Percentiles rank a stretch among this genome's conserved stretches.
phyloP scores from a whole-genome alignment of 2,113 vertebrate species.

The Myrmecobius fasciatus region DNA sequence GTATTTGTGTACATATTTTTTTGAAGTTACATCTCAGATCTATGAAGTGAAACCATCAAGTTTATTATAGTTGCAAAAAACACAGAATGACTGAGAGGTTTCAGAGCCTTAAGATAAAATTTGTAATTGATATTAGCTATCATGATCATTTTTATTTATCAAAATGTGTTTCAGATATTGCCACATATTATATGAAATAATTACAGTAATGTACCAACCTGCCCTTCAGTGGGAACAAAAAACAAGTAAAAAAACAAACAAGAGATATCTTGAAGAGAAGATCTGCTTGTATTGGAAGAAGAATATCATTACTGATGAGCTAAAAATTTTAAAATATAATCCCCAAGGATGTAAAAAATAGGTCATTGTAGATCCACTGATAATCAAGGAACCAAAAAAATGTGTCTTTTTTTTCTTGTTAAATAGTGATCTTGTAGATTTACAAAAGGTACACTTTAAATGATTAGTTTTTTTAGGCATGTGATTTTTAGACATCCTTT shows the following conservation, averaged over 20 bases:
- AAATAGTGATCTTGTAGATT: background rate
- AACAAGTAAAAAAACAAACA: background rate
- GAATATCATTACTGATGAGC: background rate
- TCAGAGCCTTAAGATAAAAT: background rate
- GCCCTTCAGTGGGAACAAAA: background rate
- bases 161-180: background rate
- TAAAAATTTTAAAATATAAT: background rate
- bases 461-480: background rate
- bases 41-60: background rate
- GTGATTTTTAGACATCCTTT: background rate
- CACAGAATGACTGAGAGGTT: background rate
- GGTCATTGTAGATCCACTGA: background rate
- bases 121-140: background rate
- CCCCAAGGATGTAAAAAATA: background rate
- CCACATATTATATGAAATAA: background rate
- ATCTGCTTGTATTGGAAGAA: background rate
- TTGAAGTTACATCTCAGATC: background rate
- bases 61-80: background rate
- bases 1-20: background rate
- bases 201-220: background rate
- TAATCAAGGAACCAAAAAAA: background rate
- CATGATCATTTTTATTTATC: background rate
- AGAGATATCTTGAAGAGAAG: background rate
- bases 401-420: background rate
- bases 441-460: conserved; percentile 10